Conservation (phyloP, 2,797 vertebrate species). For the Pseudomugil tenellus region DNA sequence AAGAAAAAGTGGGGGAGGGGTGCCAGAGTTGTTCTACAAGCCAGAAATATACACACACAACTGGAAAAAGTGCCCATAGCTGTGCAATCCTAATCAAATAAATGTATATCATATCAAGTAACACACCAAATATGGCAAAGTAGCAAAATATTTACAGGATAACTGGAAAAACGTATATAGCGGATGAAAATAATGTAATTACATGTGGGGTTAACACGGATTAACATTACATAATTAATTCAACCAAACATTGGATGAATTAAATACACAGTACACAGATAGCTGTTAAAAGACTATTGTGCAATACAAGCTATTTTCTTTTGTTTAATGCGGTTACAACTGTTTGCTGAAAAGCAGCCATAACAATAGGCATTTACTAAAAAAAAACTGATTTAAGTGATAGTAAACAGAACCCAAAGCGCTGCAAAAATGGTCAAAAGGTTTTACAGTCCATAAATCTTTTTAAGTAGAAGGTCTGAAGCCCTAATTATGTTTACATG, state of each 20-base stretch:
- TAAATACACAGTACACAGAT: neutral
- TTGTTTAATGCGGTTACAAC: neutral
- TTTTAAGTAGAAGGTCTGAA: neutral
- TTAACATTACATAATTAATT: neutral
- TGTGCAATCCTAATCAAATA: neutral
- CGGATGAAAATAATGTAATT: neutral
- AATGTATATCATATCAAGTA: neutral
- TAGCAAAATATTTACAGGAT: neutral
- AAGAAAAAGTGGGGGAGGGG: conserved; percentile 41
- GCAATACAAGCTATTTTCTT: neutral
- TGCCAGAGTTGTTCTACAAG: neutral
- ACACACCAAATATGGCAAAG: accelerated
- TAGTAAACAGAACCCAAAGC: neutral
- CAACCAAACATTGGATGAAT: neutral
- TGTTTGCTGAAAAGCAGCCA: neutral
- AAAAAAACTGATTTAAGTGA: neutral
- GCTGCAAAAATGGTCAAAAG: neutral
- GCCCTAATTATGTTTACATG: conserved; percentile 25
- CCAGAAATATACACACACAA: neutral
- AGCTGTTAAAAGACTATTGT: neutral
- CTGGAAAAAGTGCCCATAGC: neutral
- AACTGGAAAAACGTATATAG: neutral
- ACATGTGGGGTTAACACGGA: neutral
- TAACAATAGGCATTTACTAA: neutral
- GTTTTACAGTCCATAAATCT: neutral